Evolutionary conservation across 1,140 invertebrate species (phyloP), one percentile per base, ranked within the genome.

Genomic region (Sarcophaga peregrina): DNA sequence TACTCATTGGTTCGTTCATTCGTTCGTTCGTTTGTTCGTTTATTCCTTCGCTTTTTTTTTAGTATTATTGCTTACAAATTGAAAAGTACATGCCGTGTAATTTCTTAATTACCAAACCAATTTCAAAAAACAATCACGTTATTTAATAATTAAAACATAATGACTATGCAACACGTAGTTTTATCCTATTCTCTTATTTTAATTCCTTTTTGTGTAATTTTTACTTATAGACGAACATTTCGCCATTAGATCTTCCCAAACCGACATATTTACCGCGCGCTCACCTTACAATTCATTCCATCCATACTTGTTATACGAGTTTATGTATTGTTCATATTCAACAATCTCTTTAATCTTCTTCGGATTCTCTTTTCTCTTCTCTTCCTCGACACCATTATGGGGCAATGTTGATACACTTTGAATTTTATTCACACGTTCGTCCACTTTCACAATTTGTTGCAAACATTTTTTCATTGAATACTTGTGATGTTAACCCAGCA

Each of bases 71-170:
- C 17, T 78, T 78, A 78, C 75, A 78, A 78, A 78, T 78, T 78
- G 75, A 13, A 47, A 47, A 78, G 75, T 78, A 76, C 54, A 58
- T 58, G 62, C 75, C 75, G 75, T 78, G 47, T 78, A 78, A 78
- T 78, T 78, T 78, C 75, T 78, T 78, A 78, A 78, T 78, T 78
- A 78, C 75, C 75, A 78, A 78, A 78, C n/a, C 75, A 52, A 78
- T 78, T 52, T 78, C 50, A 50, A 78, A 78, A 78, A 78, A 78
- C 75, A 78, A 78, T 78, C 75, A 78, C 75, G 75, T 78, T 78
- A 78, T 78, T 78, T 50, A 78, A 78, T 78, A 78, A 78, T 78
- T 78, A 78, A 78, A 78, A 78, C 75, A 78, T 78, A 78, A 78
- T 78, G 75, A 78, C 75, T 78, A 78, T 78, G 75, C 75, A 78